Conservation (phyloP, 2,888 invertebrate species). For the Creontiades dilutus region DNA sequence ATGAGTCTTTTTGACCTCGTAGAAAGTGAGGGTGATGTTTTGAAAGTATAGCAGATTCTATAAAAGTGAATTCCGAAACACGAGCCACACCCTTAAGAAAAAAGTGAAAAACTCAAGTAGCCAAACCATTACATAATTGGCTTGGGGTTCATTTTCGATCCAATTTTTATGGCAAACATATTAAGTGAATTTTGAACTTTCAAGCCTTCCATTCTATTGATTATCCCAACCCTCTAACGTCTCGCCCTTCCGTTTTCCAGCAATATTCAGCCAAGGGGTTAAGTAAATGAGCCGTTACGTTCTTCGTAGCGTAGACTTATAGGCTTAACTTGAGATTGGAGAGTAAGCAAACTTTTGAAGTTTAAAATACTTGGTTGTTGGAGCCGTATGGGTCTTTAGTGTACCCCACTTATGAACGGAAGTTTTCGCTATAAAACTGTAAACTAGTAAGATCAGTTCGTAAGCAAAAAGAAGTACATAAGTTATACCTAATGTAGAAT, state of each 20-base stretch:
- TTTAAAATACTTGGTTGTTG: not conserved
- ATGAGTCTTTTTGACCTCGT: no score
- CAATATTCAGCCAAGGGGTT: conserved; percentile 4
- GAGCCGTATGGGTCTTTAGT: not conserved
- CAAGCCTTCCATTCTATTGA: not conserved
- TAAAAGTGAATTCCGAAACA: no score
- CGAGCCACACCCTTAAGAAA: no score
- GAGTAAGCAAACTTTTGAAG: not conserved
- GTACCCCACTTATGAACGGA: not conserved
- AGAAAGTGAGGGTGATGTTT: no score
- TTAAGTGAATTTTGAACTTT: not conserved
- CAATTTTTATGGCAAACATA: not conserved
- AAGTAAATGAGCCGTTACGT: conserved; percentile 35
- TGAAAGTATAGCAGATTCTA: no score
- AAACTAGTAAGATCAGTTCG: no score
- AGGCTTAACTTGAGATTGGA: conserved; percentile 13
- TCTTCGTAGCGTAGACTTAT: conserved; percentile 2
- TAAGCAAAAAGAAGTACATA: no score
- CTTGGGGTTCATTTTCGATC: no score
- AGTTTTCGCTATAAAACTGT: not conserved
- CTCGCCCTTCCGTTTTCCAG: conserved; percentile 7
- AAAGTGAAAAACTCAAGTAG: no score
- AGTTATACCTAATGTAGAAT: no score
- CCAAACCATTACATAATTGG: no score
- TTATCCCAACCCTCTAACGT: conserved; percentile 23